Percentiles rank a stretch among this genome's conserved stretches.
Evolutionary conservation across 2,888 invertebrate species (phyloP).

Genomic region (Chromoteleia sp.): DNA sequence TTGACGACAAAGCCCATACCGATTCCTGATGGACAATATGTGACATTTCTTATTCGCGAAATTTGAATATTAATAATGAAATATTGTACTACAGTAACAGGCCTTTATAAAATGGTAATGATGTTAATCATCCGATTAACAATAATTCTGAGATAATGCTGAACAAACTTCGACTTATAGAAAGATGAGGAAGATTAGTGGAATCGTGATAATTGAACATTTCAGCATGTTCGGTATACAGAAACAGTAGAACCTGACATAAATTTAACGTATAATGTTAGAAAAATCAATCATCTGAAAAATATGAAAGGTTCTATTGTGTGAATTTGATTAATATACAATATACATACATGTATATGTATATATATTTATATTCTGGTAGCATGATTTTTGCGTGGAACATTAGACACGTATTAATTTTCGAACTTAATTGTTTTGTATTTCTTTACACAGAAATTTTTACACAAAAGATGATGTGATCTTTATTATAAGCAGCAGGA

Average conservation of each 20-base stretch:
- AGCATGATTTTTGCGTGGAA: not conserved
- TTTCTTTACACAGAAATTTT: conserved; percentile 48
- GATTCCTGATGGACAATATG: conserved; percentile 50
- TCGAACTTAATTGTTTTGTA: conserved; percentile 32
- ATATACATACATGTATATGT: not conserved
- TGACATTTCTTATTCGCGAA: conserved; percentile 7
- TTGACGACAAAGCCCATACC: conserved; percentile 11
- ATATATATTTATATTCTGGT: not conserved
- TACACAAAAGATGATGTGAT: conserved; percentile 43
- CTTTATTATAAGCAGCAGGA: conserved; percentile 49
- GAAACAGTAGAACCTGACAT: not conserved
- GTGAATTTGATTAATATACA: not conserved
- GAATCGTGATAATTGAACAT: conserved; percentile 10
- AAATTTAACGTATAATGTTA: not conserved
- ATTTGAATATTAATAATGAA: conserved; percentile 6
- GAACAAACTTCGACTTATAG: not conserved
- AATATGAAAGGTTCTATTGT: not conserved
- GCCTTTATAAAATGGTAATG: conserved; percentile 12
- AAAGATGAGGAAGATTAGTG: conserved; percentile 8
- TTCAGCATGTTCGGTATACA: conserved; percentile 4
- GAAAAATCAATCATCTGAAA: not conserved
- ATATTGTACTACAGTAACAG: conserved; percentile 5
- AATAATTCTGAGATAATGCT: conserved; percentile 13
- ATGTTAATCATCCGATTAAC: conserved; percentile 23
- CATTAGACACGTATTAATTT: conserved; percentile 23